Evolutionary conservation across 2,797 vertebrate species (phyloP).

Genomic region (Vireo griseus): DNA sequence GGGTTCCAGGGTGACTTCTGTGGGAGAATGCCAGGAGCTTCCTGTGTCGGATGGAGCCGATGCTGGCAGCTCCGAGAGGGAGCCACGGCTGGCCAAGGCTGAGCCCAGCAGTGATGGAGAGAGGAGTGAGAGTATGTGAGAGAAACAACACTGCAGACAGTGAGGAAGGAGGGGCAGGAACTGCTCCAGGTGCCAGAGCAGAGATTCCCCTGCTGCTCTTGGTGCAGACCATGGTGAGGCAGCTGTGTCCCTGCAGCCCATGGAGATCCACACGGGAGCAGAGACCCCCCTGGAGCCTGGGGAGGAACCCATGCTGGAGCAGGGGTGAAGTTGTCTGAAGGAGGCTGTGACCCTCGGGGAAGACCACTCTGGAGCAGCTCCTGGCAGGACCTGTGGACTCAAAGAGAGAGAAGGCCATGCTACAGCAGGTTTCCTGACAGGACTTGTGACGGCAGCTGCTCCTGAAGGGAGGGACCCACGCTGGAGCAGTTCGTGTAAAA

Average conservation of each 20-base stretch:
- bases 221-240: neutral
- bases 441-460: too few relatives aligned
- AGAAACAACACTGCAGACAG: neutral
- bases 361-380: neutral
- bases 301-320: neutral
- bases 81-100: neutral
- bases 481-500: neutral
- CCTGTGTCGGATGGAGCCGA: fast-evolving
- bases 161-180: neutral
- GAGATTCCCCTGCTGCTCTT: neutral
- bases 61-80: neutral
- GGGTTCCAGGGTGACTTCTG: neutral
- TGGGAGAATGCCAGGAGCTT: neutral
- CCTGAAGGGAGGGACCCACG: neutral
- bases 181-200: neutral
- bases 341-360: neutral
- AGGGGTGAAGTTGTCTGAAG: neutral
- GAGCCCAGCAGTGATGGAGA: fast-evolving
- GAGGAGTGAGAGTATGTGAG: neutral
- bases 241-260: neutral
- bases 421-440: too few relatives aligned
- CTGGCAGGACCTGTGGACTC: neutral
- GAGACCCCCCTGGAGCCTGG: neutral
- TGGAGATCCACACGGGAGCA: neutral
- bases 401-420: too few relatives aligned